Evolutionary conservation across 2,113 vertebrate genomes (phyloP).

Genomic region (Mormyrus lacerda): DNA sequence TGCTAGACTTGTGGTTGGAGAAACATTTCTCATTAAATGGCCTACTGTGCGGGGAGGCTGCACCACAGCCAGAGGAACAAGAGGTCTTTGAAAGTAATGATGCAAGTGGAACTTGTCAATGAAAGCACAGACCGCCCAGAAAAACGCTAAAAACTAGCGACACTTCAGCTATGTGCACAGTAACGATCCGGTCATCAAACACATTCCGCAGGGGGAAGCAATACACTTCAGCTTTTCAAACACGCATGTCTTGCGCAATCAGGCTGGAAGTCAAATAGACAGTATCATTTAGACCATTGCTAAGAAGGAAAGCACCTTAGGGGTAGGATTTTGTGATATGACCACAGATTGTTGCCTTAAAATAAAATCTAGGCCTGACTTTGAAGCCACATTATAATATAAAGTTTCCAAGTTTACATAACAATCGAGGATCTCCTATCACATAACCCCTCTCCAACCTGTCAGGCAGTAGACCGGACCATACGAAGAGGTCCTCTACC

Average conservation of each 20-base stretch:
- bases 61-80: not conserved
- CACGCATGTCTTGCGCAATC: not conserved
- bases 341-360: not conserved
- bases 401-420: not conserved
- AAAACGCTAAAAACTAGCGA: not conserved
- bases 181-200: not conserved
- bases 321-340: not conserved
- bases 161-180: not conserved
- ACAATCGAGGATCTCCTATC: not conserved
- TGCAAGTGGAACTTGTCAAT: not conserved
- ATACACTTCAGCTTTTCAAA: not conserved
- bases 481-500: not conserved
- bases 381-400: constrained; percentile 2
- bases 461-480: not conserved
- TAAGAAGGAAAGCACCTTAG: not conserved
- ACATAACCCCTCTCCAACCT: not conserved
- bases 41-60: not conserved
- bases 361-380: not conserved
- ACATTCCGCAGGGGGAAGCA: not conserved
- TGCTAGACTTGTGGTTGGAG: not conserved
- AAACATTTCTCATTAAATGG: not conserved
- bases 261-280: not conserved
- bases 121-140: not conserved
- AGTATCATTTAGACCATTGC: not conserved
- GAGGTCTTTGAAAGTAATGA: not conserved